A percentile compares a stretch with the other conserved stretches of the same genome.
phyloP scores from a whole-genome alignment of 2,113 vertebrate genomes.

The Cynoglossus semilaevis region DNA sequence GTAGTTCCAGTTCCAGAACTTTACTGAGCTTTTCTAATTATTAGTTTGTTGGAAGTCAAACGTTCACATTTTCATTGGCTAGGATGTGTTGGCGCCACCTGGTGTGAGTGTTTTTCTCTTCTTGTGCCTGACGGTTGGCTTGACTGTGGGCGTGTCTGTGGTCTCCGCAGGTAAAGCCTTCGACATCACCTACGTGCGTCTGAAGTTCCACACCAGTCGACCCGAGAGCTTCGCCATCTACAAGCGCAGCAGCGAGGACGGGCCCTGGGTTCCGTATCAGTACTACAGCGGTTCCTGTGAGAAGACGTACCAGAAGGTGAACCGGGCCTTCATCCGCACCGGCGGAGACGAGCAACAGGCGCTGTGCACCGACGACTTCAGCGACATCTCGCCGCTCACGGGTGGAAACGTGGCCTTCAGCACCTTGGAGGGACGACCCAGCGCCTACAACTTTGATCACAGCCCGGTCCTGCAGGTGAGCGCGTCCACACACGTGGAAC shows the following conservation, averaged over 20 bases:
- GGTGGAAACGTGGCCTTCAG: constrained; percentile 97
- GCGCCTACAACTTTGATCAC: constrained; percentile 95
- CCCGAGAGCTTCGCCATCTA: constrained; percentile 97
- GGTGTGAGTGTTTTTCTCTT: too few relatives aligned
- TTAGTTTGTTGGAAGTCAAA: too few relatives aligned
- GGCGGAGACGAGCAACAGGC: constrained; percentile 94
- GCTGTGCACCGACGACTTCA: constrained; percentile 95
- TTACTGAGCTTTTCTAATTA: too few relatives aligned
- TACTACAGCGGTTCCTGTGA: constrained; percentile 97
- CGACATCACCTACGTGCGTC: constrained; percentile 94
- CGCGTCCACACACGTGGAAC: background rate
- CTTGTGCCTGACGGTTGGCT: too few relatives aligned
- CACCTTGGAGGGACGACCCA: constrained; percentile 91
- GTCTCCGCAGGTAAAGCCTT: constrained; percentile 86
- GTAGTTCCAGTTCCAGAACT: too few relatives aligned
- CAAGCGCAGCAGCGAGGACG: constrained; percentile 84
- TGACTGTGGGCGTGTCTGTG: too few relatives aligned
- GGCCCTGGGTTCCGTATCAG: constrained; percentile 92
- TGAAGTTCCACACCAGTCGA: constrained; percentile 97
- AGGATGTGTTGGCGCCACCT: too few relatives aligned
- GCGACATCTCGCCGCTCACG: constrained; percentile 96
- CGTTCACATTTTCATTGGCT: too few relatives aligned
- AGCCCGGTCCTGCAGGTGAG: constrained; percentile 93
- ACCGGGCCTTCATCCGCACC: constrained; percentile 87
- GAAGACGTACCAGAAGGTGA: constrained; percentile 87